phyloP scores from a whole-genome alignment of 2,888 invertebrate species.

The Alloscopus bannaensis region DNA sequence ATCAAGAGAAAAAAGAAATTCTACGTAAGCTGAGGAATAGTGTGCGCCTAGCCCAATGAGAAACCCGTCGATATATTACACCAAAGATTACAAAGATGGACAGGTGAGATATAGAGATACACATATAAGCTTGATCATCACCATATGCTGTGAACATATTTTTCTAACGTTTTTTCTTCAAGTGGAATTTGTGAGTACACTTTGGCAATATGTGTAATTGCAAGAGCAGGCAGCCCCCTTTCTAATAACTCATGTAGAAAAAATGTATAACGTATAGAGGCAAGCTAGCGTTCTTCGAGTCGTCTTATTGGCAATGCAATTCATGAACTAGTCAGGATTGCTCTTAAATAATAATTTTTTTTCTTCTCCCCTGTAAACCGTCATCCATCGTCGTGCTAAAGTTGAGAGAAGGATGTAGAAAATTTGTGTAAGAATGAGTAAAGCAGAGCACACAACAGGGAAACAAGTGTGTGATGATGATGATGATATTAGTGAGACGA shows the following conservation, averaged over 20 bases:
- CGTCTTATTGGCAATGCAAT: conserved; percentile 45
- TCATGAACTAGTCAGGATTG: conserved; percentile 51
- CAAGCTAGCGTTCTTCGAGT: background rate
- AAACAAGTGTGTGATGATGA: conserved; percentile 11
- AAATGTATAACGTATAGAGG: background rate
- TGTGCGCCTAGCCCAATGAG: conserved; percentile 59
- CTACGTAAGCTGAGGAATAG: too few relatives aligned
- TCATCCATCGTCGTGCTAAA: conserved; percentile 11
- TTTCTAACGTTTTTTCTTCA: too few relatives aligned
- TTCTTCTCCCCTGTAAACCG: conserved; percentile 14
- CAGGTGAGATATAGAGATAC: conserved; percentile 60
- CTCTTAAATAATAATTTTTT: conserved; percentile 59
- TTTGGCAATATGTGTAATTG: conserved; percentile 3
- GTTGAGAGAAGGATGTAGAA: conserved; percentile 14
- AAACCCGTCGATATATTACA: conserved; percentile 57
- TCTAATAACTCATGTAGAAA: conserved; percentile 15
- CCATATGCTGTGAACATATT: background rate
- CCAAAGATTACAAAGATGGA: conserved; percentile 60
- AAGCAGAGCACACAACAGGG: conserved; percentile 30
- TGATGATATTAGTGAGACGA: too few relatives aligned
- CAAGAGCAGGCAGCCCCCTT: conserved; percentile 28
- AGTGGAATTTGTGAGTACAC: conserved; percentile 3
- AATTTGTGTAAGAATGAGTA: conserved; percentile 19
- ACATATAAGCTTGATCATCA: background rate
- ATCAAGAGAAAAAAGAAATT: too few relatives aligned